Base-by-base conservation (phyloP, 2,888 invertebrate genomes). In the Nomada ferruginata region DNA sequence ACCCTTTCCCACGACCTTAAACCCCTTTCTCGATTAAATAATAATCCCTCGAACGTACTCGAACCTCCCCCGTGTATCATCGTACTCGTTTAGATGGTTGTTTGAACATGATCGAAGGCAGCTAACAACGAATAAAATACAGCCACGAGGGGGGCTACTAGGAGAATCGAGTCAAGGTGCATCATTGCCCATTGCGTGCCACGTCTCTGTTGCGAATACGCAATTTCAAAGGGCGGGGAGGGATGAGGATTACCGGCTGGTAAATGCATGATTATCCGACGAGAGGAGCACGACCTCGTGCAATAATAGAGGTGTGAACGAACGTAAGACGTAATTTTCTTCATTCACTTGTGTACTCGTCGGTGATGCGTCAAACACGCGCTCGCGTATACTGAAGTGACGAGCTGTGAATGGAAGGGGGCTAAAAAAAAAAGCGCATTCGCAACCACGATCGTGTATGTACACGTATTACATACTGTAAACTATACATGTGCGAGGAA, bases 241-340 rank as follows among this genome's bases (percentile, higher is more conserved):
- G 29, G 52, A 68, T 42, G 66, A 53, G 13, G 50, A 70, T 59
- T 72, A 63, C 74, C 42, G 68, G 60, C 53, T 70, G 55, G 71
- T 26, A 77, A 84, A 69, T 81, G 78, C 50, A 57, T 65, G 75
- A 82, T 85, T 78, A 82, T 64, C 57, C 66, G 50, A 57, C 75
- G 65, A 42, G 72, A 18, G 57, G n/a, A 47, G 10, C 59, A 1
- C 26, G 11, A 44, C 29, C 68, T 52, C 57, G 81, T n/a, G 69
- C 69, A 65, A 57, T 75, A 63, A 85, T 82, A 36, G 75, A 82
- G 75, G 78, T 84, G 85, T 80, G 76, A 82, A 75, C 53, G 72
- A 66, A 76, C 47, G 85, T 80, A 84, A 84, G 80, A 84, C 70
- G 44, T 80, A 72, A 80, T 84, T 84, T 84, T 76, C 68, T 75